Conservation (phyloP, 2,888 invertebrate genomes). For the Drosophila recens region DNA sequence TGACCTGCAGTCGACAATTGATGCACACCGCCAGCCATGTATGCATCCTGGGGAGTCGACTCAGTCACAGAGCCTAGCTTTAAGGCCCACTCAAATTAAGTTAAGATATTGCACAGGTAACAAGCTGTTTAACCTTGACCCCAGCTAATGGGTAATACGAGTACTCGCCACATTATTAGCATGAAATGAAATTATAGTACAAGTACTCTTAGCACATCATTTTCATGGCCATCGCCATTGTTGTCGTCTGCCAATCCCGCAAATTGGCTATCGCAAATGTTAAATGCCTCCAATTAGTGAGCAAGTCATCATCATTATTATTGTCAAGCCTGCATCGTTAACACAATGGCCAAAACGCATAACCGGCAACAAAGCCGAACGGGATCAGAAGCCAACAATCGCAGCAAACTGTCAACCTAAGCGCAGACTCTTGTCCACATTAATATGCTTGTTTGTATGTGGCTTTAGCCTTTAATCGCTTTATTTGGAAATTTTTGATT, state of each 20-base stretch:
- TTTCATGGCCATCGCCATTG: background rate
- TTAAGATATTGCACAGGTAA: background rate
- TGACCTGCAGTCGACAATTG: slow-evolving; percentile 67
- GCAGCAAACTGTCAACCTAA: background rate
- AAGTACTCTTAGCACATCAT: background rate
- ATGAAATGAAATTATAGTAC: slow-evolving; percentile 8
- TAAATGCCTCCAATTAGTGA: slow-evolving; percentile 42
- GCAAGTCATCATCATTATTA: slow-evolving; percentile 21
- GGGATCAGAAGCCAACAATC: background rate
- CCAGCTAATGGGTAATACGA: slow-evolving; percentile 11
- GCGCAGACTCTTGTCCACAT: background rate
- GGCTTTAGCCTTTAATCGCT: slow-evolving; percentile 6
- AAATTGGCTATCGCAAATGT: slow-evolving; percentile 29
- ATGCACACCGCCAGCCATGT: slow-evolving; percentile 54
- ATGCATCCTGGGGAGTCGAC: slow-evolving; percentile 26
- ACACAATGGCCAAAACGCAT: slow-evolving; percentile 2
- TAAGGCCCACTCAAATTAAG: too few relatives aligned
- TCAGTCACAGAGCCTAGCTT: slow-evolving; percentile 25
- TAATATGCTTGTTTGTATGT: background rate
- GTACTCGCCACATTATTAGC: slow-evolving; percentile 7
- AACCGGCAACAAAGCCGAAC: slow-evolving; percentile 1
- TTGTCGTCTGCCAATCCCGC: slow-evolving; percentile 11
- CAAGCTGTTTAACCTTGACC: slow-evolving; percentile 37
- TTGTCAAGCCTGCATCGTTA: background rate
- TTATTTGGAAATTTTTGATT: background rate